Base-by-base conservation (phyloP, 2,797 vertebrate species). In the Alauda arvensis region DNA sequence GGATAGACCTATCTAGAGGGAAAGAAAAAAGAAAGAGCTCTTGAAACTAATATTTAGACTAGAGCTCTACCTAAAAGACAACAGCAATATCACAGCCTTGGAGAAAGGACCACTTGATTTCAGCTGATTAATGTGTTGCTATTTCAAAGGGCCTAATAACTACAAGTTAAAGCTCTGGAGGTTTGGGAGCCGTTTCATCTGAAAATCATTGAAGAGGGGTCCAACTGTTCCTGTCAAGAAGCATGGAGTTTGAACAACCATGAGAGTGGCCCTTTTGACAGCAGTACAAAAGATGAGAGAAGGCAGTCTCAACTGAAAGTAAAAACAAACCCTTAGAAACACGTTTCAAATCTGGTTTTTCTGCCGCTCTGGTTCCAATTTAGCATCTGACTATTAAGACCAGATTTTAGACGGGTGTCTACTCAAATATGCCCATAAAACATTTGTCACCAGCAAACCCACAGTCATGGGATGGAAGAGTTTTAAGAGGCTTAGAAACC, bases 211-310 rank as follows among this genome's bases (percentile, higher is more conserved):
- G 86, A 93, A 93, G 85, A 93, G 87, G 55, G 79, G 78, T 90
- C 86, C 93, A 92, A 94, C 77, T 93, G 93, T 93, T 90, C 87
- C 91, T 88, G 90, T 94, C 86, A 93, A 93, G 93, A 92, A 95
- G 93, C 93, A 84, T 91, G 94, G 93, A 94, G 94, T 87, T 91
- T 94, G 91, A 95, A 93, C 91, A 93, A 76, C 76, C 90, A 89
- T 60, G 68, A 85, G 85, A 93, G 87, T 88, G 75, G 83, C 83
- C 77, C 77, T 94, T 95, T 89, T 92, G 85, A 91, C 88, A 93
- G 89, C 89, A 92, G 93, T 37, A 94, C 79, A 95, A 93, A 94
- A 85, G 93, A 92, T 93, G 81, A 95, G 90, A 94, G 93, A 92
- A 78, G 62, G 69, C 89, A 91, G 87, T 4, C 90, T 89, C 88